Evolutionary conservation across 2,113 vertebrate species (phyloP).

Genomic region (Lepisosteus oculatus): DNA sequence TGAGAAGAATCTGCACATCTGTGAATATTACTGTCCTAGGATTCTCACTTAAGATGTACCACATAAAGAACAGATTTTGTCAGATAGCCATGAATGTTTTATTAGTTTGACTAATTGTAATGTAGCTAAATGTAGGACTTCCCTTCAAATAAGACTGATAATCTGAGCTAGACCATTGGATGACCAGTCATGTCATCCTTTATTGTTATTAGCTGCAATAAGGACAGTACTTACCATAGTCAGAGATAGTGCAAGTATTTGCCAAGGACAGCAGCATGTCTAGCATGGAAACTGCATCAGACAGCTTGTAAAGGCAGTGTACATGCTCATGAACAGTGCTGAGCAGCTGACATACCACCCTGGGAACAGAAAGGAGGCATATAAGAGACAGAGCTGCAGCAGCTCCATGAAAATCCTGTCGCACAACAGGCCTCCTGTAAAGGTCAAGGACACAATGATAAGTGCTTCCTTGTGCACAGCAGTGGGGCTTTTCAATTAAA

Average conservation of each 20-base stretch:
- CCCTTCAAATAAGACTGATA: no score
- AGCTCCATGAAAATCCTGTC: constrained; percentile 46
- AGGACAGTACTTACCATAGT: constrained; percentile 74
- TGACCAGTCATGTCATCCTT: no score
- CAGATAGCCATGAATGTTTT: no score
- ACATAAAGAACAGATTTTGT: no score
- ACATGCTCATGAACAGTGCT: constrained; percentile 82
- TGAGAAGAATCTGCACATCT: no score
- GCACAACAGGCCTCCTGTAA: no score
- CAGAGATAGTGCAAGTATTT: constrained; percentile 85
- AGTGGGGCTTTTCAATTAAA: not conserved
- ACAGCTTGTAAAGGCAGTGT: constrained; percentile 92
- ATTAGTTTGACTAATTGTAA: no score
- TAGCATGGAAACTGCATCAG: constrained; percentile 91
- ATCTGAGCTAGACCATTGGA: no score
- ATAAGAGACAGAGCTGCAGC: constrained; percentile 44
- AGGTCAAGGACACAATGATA: constrained; percentile 20
- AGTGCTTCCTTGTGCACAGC: constrained; percentile 40
- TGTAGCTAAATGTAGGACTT: no score
- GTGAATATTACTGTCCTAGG: no score
- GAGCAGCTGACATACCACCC: constrained; percentile 86
- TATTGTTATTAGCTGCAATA: no score
- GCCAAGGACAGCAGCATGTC: constrained; percentile 94
- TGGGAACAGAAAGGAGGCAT: constrained; percentile 50
- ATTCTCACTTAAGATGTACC: no score